A percentile compares a stretch with the other conserved stretches of the same genome.
Conservation (phyloP, 92 coral and sea anemone species). For the Plumapathes pennacea region DNA sequence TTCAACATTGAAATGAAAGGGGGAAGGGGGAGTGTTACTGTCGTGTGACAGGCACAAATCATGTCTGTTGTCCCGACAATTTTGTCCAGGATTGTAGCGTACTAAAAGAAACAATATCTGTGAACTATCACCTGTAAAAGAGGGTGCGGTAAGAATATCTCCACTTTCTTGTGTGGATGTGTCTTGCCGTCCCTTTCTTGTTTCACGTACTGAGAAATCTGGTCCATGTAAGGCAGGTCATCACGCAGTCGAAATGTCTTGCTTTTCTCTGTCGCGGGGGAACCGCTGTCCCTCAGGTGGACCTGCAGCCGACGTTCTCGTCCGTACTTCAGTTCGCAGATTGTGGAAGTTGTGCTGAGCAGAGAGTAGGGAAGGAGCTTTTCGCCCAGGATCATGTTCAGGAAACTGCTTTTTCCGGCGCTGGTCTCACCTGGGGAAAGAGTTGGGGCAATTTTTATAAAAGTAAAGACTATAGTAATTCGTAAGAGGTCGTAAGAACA, state of each 20-base stretch:
- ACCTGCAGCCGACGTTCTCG: slow-evolving; percentile 16
- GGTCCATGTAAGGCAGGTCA: slow-evolving; percentile 16
- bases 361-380: slow-evolving; percentile 43
- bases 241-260: neutral
- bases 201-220: slow-evolving; percentile 26
- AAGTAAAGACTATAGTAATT: too few relatives aligned
- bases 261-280: neutral
- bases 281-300: slow-evolving; percentile 8
- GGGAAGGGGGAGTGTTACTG: too few relatives aligned
- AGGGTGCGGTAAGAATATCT: slow-evolving; percentile 50
- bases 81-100: too few relatives aligned
- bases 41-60: too few relatives aligned
- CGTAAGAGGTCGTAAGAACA: too few relatives aligned
- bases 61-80: too few relatives aligned
- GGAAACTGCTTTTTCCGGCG: slow-evolving; percentile 53
- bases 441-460: too few relatives aligned
- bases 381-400: slow-evolving; percentile 52
- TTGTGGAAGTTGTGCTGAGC: slow-evolving; percentile 46
- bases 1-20: too few relatives aligned
- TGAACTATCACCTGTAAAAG: slow-evolving; percentile 41
- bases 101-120: too few relatives aligned
- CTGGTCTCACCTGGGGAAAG: slow-evolving; percentile 34
- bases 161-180: slow-evolving; percentile 21
- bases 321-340: slow-evolving; percentile 44
- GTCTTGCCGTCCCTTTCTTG: slow-evolving; percentile 22